Evolutionary conservation across 2,113 vertebrate genomes (phyloP).

Genomic region (Pogonocichla stellata): DNA sequence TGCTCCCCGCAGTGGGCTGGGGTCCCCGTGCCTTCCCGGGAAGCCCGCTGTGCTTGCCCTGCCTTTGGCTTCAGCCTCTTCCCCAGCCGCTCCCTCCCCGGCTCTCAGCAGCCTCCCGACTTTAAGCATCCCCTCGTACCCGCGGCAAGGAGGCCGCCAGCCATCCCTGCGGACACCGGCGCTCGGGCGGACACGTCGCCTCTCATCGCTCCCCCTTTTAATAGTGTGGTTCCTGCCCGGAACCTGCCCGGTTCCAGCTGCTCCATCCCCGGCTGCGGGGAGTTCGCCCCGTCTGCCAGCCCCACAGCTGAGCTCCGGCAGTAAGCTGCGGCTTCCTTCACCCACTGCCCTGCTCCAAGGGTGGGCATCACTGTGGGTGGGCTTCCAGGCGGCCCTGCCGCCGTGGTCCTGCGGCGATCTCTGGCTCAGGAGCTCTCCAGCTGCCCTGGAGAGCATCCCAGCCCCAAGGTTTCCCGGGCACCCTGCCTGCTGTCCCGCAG

Average conservation of each 20-base stretch:
- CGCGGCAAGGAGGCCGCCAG: not conserved
- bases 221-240: not conserved
- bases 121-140: not conserved
- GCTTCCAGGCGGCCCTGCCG: not conserved
- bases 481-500: not conserved
- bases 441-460: not conserved
- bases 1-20: not conserved
- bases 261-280: not conserved
- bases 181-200: not conserved
- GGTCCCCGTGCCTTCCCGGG: not conserved
- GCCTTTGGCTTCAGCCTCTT: slow-evolving; percentile 78
- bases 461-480: not conserved
- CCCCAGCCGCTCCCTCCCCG: slow-evolving; percentile 75
- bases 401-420: accelerated
- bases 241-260: not conserved
- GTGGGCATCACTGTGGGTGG: not conserved
- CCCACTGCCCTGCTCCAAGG: not conserved
- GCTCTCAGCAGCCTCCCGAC: slow-evolving; percentile 64
- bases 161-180: too few species aligned
- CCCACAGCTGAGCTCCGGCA: not conserved
- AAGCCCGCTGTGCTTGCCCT: not conserved
- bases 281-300: not conserved
- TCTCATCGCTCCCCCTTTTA: not conserved
- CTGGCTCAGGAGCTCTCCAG: not conserved
- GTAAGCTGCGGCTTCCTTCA: not conserved